Base-by-base conservation (phyloP, 1,140 invertebrate genomes). In the Apis florea region DNA sequence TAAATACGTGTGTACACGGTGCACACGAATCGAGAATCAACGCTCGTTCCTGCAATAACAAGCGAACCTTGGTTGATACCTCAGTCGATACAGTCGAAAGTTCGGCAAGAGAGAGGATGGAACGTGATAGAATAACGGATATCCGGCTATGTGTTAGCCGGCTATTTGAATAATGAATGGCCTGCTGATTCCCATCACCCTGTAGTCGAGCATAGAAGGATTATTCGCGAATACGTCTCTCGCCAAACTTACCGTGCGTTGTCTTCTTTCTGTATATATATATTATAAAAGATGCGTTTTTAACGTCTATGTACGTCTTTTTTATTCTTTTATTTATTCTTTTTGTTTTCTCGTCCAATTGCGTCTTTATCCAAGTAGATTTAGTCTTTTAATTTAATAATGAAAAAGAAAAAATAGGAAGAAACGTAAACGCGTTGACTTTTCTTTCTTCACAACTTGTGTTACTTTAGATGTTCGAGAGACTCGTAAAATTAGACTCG, bases 81-180 rank as follows among this genome's bases (percentile, higher is more conserved):
- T 31, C 8, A 40, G 24, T 56, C 59, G 64, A 79, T 40, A 53
- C 11, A n/a, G n/a, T n/a, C 31, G 40, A 49, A 64, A 58, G 21
- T 26, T 64, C 59, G 15, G 17, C 17, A 26, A 17, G n/a, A 66
- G 49, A 17, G 49, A 17, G 19, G 61, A 61, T n/a, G 9, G 49
- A 53, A 66, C 61, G 47, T 64, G 61, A 66, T 66, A 76, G 49
- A 64, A 63, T 24, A 54, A 59, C 40, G 53, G 56, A 59, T 49
- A 17, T n/a, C 54, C 56, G 66, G 54, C 69, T 11, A 8, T 56
- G 63, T 56, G 63, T 67, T 63, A 19, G 67, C 26, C 15, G 24
- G 24, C 40, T 31, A 53, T 66, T 68, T 75, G 67, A 51, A 82
- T 76, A 70, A 51, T 47, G 67, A 61, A 79, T 63, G 24, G 51